These are phyloP conservation scores for Scaptomyza caliginosa DNA, from an alignment of 2,888 invertebrate genomes.

Conservation along the genomic window DNA sequence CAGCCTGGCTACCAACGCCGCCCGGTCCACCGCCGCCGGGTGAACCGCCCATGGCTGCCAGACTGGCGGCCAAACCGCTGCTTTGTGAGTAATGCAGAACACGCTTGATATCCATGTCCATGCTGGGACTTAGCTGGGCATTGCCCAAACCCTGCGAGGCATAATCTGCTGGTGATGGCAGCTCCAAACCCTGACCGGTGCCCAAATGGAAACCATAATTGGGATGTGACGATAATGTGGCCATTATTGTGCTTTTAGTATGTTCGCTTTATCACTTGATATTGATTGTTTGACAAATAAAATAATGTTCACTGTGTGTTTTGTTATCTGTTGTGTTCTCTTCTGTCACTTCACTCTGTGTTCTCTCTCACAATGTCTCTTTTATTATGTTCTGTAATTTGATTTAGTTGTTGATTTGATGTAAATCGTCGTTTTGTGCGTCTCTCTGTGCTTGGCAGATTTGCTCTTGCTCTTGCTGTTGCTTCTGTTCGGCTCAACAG, in stretches of 20 bases:
- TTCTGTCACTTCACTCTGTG: constrained; percentile 42
- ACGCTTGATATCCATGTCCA: constrained; percentile 83
- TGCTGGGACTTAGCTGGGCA: constrained; percentile 72
- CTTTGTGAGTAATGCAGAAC: constrained; percentile 84
- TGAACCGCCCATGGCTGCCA: constrained; percentile 83
- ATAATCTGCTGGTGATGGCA: constrained; percentile 83
- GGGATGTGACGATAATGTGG: constrained; percentile 83
- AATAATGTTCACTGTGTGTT: constrained; percentile 32
- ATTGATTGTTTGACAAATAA: constrained; percentile 15
- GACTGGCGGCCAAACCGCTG: constrained; percentile 80
- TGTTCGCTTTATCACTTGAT: constrained; percentile 45
- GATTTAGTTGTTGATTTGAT: constrained; percentile 19
- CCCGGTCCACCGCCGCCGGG: constrained; percentile 81
- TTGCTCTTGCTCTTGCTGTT: constrained; percentile 52
- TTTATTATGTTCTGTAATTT: constrained; percentile 23
- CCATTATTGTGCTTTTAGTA: constrained; percentile 64
- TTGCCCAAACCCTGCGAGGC: constrained; percentile 79
- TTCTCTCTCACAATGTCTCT: constrained; percentile 44
- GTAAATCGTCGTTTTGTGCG: constrained; percentile 27
- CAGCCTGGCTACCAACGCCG: constrained; percentile 74
- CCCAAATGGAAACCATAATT: constrained; percentile 84
- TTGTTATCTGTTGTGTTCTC: constrained; percentile 37
- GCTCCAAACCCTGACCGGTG: constrained; percentile 81
- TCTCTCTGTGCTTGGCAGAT: constrained; percentile 34
- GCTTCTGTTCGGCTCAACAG: constrained; percentile 77